These are phyloP conservation scores for Gymnocheta viridis DNA, from an alignment of 2,888 invertebrate species.

Conservation along the genomic window DNA sequence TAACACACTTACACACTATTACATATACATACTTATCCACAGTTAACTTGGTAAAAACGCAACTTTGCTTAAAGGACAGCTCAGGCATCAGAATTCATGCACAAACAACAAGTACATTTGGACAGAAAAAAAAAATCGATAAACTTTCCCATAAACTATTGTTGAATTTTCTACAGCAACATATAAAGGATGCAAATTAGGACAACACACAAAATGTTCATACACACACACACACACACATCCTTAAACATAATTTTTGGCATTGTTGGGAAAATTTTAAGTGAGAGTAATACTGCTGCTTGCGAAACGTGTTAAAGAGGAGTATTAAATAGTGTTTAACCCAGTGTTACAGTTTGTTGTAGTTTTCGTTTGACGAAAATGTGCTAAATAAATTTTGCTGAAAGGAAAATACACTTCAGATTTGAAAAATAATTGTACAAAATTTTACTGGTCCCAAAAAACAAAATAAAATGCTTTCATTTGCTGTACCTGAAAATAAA, in stretches of 20 bases:
- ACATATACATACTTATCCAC: not conserved
- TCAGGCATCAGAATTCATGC: conserved; percentile 32
- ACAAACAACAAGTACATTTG: conserved; percentile 2
- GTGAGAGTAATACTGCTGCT: conserved; percentile 33
- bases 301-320: conserved; percentile 53
- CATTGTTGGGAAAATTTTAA: conserved; percentile 31
- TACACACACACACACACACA: not conserved
- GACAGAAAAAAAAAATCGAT: conserved; percentile 57
- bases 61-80: conserved; percentile 56
- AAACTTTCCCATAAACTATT: conserved; percentile 53
- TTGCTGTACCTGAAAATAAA: too few species aligned
- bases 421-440: too few species aligned
- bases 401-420: not conserved
- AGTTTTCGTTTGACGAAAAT: not conserved
- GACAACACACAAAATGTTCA: conserved; percentile 20
- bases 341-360: conserved; percentile 4
- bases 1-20: not conserved
- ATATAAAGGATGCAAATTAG: conserved; percentile 56
- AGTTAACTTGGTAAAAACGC: conserved; percentile 23
- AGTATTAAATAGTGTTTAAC: conserved; percentile 29
- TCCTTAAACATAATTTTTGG: conserved; percentile 23
- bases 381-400: conserved; percentile 12
- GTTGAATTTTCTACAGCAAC: conserved; percentile 51
- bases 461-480: too few species aligned
- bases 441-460: too few species aligned